Evolutionary conservation across 1,140 invertebrate genomes (phyloP).

Genomic region (Pararge aegeria): DNA sequence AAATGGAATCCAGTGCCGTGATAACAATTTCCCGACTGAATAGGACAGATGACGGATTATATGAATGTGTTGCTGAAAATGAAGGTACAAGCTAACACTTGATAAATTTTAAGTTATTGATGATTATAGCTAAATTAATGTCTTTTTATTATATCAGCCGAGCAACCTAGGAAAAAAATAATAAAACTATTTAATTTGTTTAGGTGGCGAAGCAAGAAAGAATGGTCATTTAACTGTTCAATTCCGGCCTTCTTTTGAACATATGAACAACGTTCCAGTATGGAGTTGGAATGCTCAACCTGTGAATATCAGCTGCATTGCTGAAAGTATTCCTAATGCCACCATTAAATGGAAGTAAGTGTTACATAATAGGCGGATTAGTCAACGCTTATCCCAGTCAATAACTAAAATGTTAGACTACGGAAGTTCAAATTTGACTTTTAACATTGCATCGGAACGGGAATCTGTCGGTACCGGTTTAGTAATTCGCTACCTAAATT

Average conservation of each 20-base stretch:
- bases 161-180: too few relatives aligned
- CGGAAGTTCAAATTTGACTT: too few relatives aligned
- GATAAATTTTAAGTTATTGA: too few relatives aligned
- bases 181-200: too few relatives aligned
- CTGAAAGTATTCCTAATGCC: conserved; percentile 94
- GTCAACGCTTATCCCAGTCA: too few relatives aligned
- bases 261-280: conserved; percentile 84
- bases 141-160: too few relatives aligned
- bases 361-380: too few relatives aligned
- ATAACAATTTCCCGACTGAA: conserved; percentile 83
- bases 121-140: too few relatives aligned
- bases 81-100: conserved; percentile 66
- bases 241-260: conserved; percentile 89
- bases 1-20: conserved; percentile 82
- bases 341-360: conserved; percentile 90
- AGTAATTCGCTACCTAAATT: too few relatives aligned
- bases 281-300: conserved; percentile 91
- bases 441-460: too few relatives aligned
- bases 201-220: conserved; percentile 84
- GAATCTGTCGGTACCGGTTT: too few relatives aligned
- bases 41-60: conserved; percentile 91
- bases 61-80: conserved; percentile 92
- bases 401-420: too few relatives aligned
- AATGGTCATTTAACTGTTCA: conserved; percentile 92
- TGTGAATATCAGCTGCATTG: conserved; percentile 93